A percentile compares a stretch with the other conserved stretches of the same genome.
These are phyloP conservation scores for Pachyrhynchus sulphureomaculatus DNA, from an alignment of 1,140 invertebrate species.

Conservation along the genomic window DNA sequence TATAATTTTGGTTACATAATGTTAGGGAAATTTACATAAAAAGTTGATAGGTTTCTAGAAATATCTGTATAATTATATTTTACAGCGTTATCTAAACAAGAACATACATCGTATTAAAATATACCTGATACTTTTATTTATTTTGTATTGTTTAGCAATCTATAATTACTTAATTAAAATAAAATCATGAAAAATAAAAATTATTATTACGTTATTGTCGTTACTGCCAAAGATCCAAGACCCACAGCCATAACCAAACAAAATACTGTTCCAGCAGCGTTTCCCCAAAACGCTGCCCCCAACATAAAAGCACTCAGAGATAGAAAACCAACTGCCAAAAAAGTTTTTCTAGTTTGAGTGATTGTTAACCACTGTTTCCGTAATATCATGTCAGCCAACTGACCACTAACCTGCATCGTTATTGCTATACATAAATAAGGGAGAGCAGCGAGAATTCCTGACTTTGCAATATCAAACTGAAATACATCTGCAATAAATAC, in stretches of 20 bases:
- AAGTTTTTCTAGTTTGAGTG: slow-evolving; percentile 72
- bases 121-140: too few relatives aligned
- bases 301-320: slow-evolving; percentile 85
- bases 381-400: slow-evolving; percentile 76
- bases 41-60: too few relatives aligned
- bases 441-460: slow-evolving; percentile 78
- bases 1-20: too few relatives aligned
- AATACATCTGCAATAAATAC: slow-evolving; percentile 67
- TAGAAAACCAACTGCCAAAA: slow-evolving; percentile 77
- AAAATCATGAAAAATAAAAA: too few relatives aligned
- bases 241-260: slow-evolving; percentile 84
- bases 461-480: slow-evolving; percentile 69
- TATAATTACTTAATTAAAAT: too few relatives aligned
- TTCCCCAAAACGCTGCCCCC: slow-evolving; percentile 67
- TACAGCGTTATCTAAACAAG: too few relatives aligned
- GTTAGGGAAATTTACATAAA: too few relatives aligned
- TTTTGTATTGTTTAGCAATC: too few relatives aligned
- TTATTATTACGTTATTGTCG: slow-evolving; percentile 70
- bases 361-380: slow-evolving; percentile 64
- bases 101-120: too few relatives aligned
- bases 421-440: slow-evolving; percentile 86
- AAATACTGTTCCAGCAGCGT: slow-evolving; percentile 66
- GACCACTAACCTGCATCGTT: slow-evolving; percentile 74
- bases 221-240: slow-evolving; percentile 85
- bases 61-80: too few relatives aligned